A percentile compares a stretch with the other conserved stretches of the same genome.
Evolutionary conservation across 2,888 invertebrate genomes (phyloP).

Genomic region (Xanthia togata): DNA sequence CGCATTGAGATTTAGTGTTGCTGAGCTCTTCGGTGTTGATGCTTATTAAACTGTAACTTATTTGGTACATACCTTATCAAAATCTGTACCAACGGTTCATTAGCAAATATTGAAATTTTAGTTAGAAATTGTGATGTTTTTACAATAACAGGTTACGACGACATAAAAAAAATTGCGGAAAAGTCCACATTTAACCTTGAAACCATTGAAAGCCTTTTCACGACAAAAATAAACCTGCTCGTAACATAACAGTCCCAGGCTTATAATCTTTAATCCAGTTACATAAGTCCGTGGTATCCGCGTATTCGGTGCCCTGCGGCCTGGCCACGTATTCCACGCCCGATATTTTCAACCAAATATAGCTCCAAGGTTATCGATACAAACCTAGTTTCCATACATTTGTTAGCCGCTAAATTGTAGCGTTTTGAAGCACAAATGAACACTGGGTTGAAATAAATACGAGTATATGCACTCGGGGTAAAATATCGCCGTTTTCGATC

Average conservation of each 20-base stretch:
- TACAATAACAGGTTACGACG: not conserved
- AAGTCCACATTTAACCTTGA: not conserved
- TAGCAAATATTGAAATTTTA: not conserved
- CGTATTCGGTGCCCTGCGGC: constrained; percentile 38
- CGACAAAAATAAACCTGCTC: constrained; percentile 11
- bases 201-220: constrained; percentile 21
- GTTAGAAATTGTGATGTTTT: not conserved
- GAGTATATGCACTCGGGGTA: constrained; percentile 18
- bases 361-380: constrained; percentile 58
- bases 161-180: not conserved
- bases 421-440: constrained; percentile 58
- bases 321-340: constrained; percentile 51
- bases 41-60: not conserved
- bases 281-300: constrained; percentile 46
- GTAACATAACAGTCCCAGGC: constrained; percentile 14
- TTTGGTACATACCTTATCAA: not conserved
- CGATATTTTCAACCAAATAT: constrained; percentile 61
- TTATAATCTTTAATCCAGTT: constrained; percentile 46
- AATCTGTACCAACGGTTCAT: not conserved
- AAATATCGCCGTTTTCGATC: constrained; percentile 22
- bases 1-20: constrained; percentile 13
- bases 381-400: constrained; percentile 40
- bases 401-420: constrained; percentile 50
- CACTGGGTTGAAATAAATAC: constrained; percentile 51
- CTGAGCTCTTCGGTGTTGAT: not conserved